Evolutionary conservation across 2,888 invertebrate species (phyloP).

Genomic region (Neoitamus cyanurus): DNA sequence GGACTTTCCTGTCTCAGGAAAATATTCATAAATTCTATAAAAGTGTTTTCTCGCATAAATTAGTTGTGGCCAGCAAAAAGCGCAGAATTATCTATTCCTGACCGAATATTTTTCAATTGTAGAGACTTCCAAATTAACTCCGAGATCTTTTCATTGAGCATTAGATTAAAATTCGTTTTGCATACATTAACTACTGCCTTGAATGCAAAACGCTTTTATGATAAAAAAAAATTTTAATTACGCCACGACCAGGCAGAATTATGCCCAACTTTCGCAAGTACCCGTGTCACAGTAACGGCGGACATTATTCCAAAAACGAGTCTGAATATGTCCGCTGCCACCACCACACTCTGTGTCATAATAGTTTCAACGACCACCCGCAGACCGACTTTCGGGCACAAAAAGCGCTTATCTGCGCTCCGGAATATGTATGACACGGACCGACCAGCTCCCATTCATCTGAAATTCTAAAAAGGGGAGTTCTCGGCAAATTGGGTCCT

Average conservation of each 20-base stretch:
- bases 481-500: conserved; percentile 35
- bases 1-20: too few species aligned
- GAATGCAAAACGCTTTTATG: not conserved
- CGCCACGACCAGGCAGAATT: not conserved
- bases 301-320: not conserved
- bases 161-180: not conserved
- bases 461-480: conserved; percentile 37
- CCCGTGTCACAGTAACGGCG: not conserved
- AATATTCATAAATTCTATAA: too few species aligned
- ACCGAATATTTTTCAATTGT: not conserved
- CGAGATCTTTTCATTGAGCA: not conserved
- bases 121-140: not conserved
- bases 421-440: conserved; percentile 3
- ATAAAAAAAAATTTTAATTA: not conserved
- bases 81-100: not conserved
- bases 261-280: not conserved
- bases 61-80: not conserved
- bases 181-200: not conserved
- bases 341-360: not conserved
- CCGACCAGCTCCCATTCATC: conserved; percentile 16
- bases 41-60: too few species aligned
- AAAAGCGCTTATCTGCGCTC: not conserved
- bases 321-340: not conserved
- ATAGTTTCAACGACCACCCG: not conserved
- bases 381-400: not conserved